Evolutionary conservation across 2,797 vertebrate species (phyloP).

Genomic region (Eurystomus glaucurus): DNA sequence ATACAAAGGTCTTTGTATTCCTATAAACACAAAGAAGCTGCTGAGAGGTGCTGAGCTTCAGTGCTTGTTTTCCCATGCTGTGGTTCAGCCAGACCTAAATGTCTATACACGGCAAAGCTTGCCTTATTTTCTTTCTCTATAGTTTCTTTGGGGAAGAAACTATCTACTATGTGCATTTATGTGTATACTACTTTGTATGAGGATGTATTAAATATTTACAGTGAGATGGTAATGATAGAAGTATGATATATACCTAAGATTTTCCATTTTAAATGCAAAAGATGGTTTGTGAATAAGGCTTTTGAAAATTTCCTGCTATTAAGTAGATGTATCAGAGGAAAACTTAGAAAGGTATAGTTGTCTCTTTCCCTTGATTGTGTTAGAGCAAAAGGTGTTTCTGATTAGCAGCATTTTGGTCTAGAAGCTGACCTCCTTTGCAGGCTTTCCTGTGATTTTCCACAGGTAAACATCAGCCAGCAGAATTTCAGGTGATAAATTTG

Average conservation of each 20-base stretch:
- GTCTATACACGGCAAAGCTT: neutral
- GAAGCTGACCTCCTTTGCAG: neutral
- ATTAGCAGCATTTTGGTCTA: neutral
- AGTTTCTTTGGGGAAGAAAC: too few species aligned
- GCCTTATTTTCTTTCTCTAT: neutral
- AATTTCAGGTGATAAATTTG: neutral
- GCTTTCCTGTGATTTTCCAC: neutral
- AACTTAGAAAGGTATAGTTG: neutral
- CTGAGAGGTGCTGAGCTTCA: neutral
- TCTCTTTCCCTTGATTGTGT: neutral
- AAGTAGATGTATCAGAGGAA: neutral
- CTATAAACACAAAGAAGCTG: neutral
- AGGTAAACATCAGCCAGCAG: neutral
- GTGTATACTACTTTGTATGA: neutral
- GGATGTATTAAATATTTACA: neutral
- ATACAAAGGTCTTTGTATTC: neutral
- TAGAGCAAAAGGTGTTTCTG: neutral
- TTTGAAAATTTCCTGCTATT: neutral
- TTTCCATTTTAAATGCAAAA: neutral
- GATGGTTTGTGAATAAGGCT: neutral
- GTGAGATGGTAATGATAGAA: neutral
- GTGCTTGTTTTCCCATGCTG: neutral
- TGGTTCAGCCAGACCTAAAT: neutral
- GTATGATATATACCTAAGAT: neutral
- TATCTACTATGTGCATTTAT: neutral